Evolutionary conservation across 2,888 invertebrate genomes (phyloP), one percentile per base, ranked within the genome.

Genomic region (Coenonympha glycerion): DNA sequence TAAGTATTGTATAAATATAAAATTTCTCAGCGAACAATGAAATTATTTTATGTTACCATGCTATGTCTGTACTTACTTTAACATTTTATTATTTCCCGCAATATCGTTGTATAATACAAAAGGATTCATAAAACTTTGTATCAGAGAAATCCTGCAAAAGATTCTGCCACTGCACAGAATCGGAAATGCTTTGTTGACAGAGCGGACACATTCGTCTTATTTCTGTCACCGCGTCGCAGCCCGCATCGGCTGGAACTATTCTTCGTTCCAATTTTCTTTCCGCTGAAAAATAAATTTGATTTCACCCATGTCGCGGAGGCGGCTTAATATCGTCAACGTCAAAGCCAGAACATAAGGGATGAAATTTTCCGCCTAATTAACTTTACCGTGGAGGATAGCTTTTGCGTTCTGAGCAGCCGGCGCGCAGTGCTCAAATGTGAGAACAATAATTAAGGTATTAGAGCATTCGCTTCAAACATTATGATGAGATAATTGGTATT

Each of bases 341-440:
- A 52, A 52, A 47, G 44, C 15, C 47, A 44, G 37, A 45, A 37
- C 36, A 42, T 47, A 44, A 44, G 44, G 21, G 41, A 41, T 51
- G 51, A 47, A 37, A 49, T 49, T 47, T 22, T 46, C 34, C 21
- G 41, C 41, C 34, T 51, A 47, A 51, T 51, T 51, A 51, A 42
- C 41, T 42, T 51, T 22, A 22, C 34, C 41, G 42, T 28, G 28
- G 37, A 47, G 22, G 37, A 19, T 28, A 30, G 31, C 21, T 44
- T 49, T 44, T 49, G 30, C 28, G 36, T 49, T 42, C 21, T 30
- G 30, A 28, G 26, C 36, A 37, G 21, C 36, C 9, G 28, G 16
- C 21, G 19, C 16, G n/a, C n/a, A n/a, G 16, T 33, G 15, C 15
- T 37, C 8, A 26, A 28, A 13, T 37, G 26, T 34, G 8, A 47